A percentile compares a stretch with the other conserved stretches of the same genome.
Evolutionary conservation across 2,113 vertebrate species (phyloP).

Genomic region (Eclectus roratus): DNA sequence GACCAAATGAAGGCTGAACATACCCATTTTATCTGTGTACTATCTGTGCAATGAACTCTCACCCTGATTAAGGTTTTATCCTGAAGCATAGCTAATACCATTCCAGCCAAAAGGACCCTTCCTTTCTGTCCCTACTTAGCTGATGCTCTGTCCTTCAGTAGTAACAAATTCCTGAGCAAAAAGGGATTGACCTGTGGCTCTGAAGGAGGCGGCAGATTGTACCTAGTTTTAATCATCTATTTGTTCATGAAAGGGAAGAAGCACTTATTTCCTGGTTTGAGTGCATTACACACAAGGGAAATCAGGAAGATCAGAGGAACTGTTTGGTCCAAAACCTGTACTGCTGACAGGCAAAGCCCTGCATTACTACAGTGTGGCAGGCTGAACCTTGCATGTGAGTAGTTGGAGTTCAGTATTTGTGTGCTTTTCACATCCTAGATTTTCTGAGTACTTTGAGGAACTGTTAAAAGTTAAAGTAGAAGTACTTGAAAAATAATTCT

Average conservation of each 20-base stretch:
- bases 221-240: not conserved
- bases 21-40: conserved; percentile 17
- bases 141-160: conserved; percentile 11
- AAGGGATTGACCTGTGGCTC: conserved; percentile 26
- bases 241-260: not conserved
- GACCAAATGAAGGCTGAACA: not conserved
- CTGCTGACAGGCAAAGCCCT: not conserved
- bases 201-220: not conserved
- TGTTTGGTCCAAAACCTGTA: not conserved
- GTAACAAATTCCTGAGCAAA: conserved; percentile 43
- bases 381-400: not conserved
- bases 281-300: not conserved
- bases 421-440: not conserved
- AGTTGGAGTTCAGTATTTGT: not conserved
- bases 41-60: conserved; percentile 66
- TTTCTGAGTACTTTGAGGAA: not conserved
- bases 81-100: conserved; percentile 53
- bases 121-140: conserved; percentile 8
- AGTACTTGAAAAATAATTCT: not conserved
- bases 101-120: conserved; percentile 11
- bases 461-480: not conserved
- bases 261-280: not conserved
- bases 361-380: accelerated
- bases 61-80: conserved; percentile 63
- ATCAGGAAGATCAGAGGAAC: not conserved